These are phyloP conservation scores for Microcebus murinus DNA, from an alignment of 2,113 vertebrate species.

Conservation along the genomic window DNA sequence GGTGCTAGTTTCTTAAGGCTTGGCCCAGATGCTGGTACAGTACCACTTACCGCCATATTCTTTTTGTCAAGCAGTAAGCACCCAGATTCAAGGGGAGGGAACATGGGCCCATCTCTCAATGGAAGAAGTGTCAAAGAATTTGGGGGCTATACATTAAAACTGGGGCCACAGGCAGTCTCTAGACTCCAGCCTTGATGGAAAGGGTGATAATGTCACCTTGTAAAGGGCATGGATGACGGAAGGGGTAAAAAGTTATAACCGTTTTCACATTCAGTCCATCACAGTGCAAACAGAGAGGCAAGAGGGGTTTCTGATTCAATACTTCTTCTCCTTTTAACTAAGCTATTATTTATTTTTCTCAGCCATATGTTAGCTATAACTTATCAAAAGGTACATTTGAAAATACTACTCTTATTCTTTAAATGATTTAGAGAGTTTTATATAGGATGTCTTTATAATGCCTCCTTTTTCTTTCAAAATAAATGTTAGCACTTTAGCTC, in stretches of 20 bases:
- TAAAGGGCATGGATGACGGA: background rate
- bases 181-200: background rate
- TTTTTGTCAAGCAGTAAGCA: background rate
- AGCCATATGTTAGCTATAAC: background rate
- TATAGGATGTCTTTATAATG: slow-evolving; percentile 41
- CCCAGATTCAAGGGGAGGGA: background rate
- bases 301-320: background rate
- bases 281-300: background rate
- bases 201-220: background rate
- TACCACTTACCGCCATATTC: too few relatives aligned
- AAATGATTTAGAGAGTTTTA: slow-evolving; percentile 46
- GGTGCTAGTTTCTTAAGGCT: background rate
- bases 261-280: background rate
- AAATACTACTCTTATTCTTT: slow-evolving; percentile 49
- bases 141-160: background rate
- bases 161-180: background rate
- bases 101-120: background rate
- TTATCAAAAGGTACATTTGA: slow-evolving; percentile 57
- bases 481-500: slow-evolving; percentile 40
- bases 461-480: slow-evolving; percentile 64
- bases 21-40: background rate
- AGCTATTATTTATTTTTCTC: slow-evolving; percentile 27
- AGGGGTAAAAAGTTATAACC: background rate
- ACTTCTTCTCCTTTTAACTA: slow-evolving; percentile 23
- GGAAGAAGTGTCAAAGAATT: background rate